Evolutionary conservation across 2,888 invertebrate genomes (phyloP).

Genomic region (Cheiracanthium punctorium): DNA sequence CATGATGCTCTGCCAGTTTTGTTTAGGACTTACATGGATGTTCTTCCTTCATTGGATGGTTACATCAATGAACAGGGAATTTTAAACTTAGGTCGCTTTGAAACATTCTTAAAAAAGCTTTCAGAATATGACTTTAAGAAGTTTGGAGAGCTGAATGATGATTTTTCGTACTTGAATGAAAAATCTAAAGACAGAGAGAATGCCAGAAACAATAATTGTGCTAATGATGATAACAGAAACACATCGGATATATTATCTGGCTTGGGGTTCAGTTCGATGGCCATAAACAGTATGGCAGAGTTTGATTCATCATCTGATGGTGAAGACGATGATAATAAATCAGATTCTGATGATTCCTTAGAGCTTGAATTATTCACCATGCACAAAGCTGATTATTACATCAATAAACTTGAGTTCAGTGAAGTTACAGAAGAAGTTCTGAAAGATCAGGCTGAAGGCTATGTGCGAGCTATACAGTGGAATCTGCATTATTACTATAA

Average conservation of each 20-base stretch:
- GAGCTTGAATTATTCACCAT: conserved; percentile 82
- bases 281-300: conserved; percentile 50
- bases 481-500: conserved; percentile 96
- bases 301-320: conserved; percentile 49
- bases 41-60: conserved; percentile 90
- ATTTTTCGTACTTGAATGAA: conserved; percentile 87
- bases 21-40: conserved; percentile 90
- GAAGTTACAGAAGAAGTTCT: conserved; percentile 86
- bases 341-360: conserved; percentile 36
- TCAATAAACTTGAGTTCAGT: conserved; percentile 88
- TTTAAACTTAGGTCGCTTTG: conserved; percentile 88
- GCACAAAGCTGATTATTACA: conserved; percentile 94
- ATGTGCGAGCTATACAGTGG: conserved; percentile 96
- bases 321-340: conserved; percentile 77
- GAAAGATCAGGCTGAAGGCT: conserved; percentile 88
- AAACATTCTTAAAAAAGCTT: conserved; percentile 81
- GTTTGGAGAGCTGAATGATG: conserved; percentile 76
- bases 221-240: conserved; percentile 33
- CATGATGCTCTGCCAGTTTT: conserved; percentile 91
- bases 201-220: not conserved
- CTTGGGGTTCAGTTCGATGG: conserved; percentile 53
- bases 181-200: conserved; percentile 78
- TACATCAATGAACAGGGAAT: conserved; percentile 94
- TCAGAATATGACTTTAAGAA: conserved; percentile 75
- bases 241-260: conserved; percentile 26